phyloP scores from a whole-genome alignment of 1,140 invertebrate species.

The Drosophila murphyi region DNA sequence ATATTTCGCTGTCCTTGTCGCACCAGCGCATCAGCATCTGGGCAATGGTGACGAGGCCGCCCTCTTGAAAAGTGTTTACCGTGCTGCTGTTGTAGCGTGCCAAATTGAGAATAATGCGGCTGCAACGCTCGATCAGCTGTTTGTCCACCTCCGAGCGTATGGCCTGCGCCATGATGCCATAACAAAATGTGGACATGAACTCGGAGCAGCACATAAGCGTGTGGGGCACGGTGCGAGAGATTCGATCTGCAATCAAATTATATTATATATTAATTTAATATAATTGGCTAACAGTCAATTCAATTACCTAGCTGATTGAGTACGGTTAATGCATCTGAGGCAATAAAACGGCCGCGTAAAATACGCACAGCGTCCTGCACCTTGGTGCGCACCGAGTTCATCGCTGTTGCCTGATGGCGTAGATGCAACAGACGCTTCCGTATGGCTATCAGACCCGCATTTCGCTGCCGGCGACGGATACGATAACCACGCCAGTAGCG shows the following conservation, averaged over 20 bases:
- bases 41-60: slow-evolving; percentile 78
- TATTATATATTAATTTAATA: not conserved
- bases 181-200: slow-evolving; percentile 81
- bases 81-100: slow-evolving; percentile 78
- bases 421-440: slow-evolving; percentile 85
- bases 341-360: slow-evolving; percentile 68
- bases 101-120: slow-evolving; percentile 83
- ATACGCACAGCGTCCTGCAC: slow-evolving; percentile 68
- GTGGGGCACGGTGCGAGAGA: slow-evolving; percentile 81
- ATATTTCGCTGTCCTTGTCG: slow-evolving; percentile 87
- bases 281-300: not conserved
- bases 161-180: slow-evolving; percentile 84
- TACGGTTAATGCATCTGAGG: slow-evolving; percentile 68
- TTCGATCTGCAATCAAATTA: slow-evolving; percentile 56
- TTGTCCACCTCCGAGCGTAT: slow-evolving; percentile 84
- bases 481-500: slow-evolving; percentile 88
- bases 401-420: slow-evolving; percentile 83
- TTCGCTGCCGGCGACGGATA: slow-evolving; percentile 80
- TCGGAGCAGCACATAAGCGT: slow-evolving; percentile 76
- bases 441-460: slow-evolving; percentile 83
- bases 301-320: slow-evolving; percentile 66
- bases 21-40: slow-evolving; percentile 87
- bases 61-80: slow-evolving; percentile 75
- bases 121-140: slow-evolving; percentile 80
- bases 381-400: slow-evolving; percentile 82